Evolutionary conservation across 2,888 invertebrate species (phyloP).

Genomic region (Nomada ruficornis): DNA sequence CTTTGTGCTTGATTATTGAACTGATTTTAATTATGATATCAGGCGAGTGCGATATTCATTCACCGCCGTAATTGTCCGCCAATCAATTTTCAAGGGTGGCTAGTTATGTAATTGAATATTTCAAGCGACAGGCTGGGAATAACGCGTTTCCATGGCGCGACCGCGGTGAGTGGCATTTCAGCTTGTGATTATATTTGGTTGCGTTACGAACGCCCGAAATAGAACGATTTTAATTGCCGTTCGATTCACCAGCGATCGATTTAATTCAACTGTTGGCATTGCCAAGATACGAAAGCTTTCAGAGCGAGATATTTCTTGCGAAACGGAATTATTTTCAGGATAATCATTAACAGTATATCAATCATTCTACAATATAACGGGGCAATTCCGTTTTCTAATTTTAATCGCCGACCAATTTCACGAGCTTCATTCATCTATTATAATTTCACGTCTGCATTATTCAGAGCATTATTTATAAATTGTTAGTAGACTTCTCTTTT

Average conservation of each 20-base stretch:
- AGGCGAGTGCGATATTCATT: conserved; percentile 45
- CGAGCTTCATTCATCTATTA: neutral
- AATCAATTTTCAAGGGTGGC: conserved; percentile 53
- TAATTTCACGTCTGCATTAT: neutral
- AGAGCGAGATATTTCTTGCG: too few relatives aligned
- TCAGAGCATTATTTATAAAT: neutral
- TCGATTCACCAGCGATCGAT: neutral
- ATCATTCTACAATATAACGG: too few relatives aligned
- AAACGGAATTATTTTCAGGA: neutral
- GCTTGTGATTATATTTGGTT: conserved; percentile 14
- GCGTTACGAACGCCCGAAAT: conserved; percentile 8
- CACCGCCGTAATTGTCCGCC: conserved; percentile 48
- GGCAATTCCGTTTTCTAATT: neutral
- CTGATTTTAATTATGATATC: conserved; percentile 37
- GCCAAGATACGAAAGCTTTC: neutral
- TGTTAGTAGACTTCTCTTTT: neutral
- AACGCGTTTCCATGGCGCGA: conserved; percentile 5
- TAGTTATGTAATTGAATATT: conserved; percentile 53
- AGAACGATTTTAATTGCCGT: neutral
- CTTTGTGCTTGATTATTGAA: neutral
- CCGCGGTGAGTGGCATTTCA: neutral
- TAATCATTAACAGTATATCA: too few relatives aligned
- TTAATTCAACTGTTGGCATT: neutral
- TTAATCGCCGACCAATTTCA: neutral
- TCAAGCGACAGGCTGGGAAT: conserved; percentile 15